Percentiles rank a stretch among this genome's conserved stretches.
Evolutionary conservation across 2,888 invertebrate species (phyloP).

Genomic region (Odontothrips loti): DNA sequence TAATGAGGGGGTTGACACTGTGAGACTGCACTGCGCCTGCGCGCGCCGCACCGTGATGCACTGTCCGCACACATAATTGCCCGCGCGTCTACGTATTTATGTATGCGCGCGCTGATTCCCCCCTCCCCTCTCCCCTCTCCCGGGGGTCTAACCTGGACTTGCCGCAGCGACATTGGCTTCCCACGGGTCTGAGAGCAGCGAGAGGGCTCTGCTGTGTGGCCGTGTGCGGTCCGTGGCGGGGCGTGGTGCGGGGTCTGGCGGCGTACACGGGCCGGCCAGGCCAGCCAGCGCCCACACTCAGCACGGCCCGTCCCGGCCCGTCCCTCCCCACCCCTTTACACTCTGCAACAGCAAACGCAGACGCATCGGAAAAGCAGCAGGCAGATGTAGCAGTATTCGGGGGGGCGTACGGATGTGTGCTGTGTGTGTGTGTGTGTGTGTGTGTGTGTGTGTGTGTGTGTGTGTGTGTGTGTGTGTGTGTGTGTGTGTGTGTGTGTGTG

Average conservation of each 20-base stretch:
- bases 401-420: too few relatives aligned
- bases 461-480: too few relatives aligned
- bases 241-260: neutral
- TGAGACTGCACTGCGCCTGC: neutral
- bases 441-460: too few relatives aligned
- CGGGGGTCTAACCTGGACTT: too few relatives aligned
- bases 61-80: slow-evolving; percentile 19
- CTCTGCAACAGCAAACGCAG: neutral
- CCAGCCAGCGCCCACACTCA: neutral
- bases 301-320: neutral
- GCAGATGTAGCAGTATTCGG: too few relatives aligned
- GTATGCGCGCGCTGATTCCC: slow-evolving; percentile 16
- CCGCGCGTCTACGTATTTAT: neutral
- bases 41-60: neutral
- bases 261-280: neutral
- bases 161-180: slow-evolving; percentile 23
- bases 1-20: slow-evolving; percentile 22
- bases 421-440: too few relatives aligned
- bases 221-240: slow-evolving; percentile 14
- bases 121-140: neutral
- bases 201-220: neutral
- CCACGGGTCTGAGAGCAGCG: neutral
- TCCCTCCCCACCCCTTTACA: neutral
- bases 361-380: too few relatives aligned
- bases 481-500: too few relatives aligned